Conservation (phyloP, 2,797 vertebrate genomes). For the Periparus ater region DNA sequence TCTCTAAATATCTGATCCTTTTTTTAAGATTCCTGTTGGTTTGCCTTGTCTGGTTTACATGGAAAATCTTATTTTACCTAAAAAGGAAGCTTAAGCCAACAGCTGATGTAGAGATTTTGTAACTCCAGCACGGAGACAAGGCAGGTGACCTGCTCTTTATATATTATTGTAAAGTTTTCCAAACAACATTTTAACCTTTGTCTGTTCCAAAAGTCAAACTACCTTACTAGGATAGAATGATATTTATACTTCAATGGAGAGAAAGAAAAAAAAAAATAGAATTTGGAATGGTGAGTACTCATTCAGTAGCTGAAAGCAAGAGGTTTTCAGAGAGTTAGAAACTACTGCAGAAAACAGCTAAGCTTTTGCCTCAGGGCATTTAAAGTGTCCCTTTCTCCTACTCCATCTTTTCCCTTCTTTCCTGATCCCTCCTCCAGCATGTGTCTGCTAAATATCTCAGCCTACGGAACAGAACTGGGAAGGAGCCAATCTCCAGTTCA, state of each 20-base stretch:
- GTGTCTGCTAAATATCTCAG: conserved; percentile 27
- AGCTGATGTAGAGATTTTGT: not conserved
- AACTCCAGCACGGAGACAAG: not conserved
- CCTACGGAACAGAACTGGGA: conserved; percentile 1
- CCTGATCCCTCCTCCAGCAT: not conserved
- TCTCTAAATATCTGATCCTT: not conserved
- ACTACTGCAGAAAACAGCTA: not conserved
- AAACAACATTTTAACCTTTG: not conserved
- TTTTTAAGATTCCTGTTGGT: not conserved
- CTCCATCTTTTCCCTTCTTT: not conserved
- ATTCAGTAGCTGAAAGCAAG: not conserved
- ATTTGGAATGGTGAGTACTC: not conserved
- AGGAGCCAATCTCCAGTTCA: conserved; percentile 7
- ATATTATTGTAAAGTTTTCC: not conserved
- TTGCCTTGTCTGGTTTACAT: not conserved
- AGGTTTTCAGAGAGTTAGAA: not conserved
- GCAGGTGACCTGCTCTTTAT: not conserved
- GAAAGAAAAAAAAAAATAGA: not conserved
- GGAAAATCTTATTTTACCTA: not conserved
- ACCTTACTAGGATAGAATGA: not conserved
- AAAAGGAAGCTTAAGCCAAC: not conserved
- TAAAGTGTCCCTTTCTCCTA: not conserved
- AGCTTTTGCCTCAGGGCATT: not conserved
- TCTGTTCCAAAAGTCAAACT: not conserved
- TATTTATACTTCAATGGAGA: not conserved